Conservation (phyloP, 2,113 vertebrate genomes). For the Callopanchax toddi region DNA sequence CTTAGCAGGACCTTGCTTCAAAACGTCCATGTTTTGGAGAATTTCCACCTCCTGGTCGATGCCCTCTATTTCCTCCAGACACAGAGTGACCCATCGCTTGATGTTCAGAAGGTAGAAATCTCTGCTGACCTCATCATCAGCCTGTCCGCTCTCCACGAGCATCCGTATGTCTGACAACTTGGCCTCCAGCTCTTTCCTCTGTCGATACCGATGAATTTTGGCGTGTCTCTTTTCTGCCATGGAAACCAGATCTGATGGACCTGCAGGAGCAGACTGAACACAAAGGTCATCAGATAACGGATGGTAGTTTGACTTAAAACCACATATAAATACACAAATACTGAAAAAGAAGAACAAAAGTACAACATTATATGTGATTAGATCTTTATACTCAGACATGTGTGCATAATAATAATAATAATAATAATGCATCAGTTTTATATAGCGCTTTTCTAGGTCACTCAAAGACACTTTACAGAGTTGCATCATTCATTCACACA, state of each 20-base stretch:
- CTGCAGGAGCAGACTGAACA: conserved; percentile 36
- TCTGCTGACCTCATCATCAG: conserved; percentile 86
- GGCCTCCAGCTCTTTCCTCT: conserved; percentile 89
- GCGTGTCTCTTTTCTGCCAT: conserved; percentile 88
- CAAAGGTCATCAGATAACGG: too few species aligned
- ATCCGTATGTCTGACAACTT: conserved; percentile 80
- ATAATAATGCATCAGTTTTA: too few species aligned
- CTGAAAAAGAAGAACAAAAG: too few species aligned
- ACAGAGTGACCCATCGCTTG: conserved; percentile 83
- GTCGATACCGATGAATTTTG: conserved; percentile 91
- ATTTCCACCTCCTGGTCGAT: conserved; percentile 91
- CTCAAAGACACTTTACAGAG: too few species aligned
- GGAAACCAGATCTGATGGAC: conserved; percentile 78
- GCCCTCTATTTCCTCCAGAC: conserved; percentile 91
- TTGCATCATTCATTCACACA: too few species aligned
- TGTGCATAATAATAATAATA: too few species aligned
- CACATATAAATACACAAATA: neutral
- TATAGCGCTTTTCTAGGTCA: too few species aligned
- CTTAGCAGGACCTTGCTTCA: conserved; percentile 62
- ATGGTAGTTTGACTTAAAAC: neutral
- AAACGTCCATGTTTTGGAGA: conserved; percentile 79
- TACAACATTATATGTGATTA: too few species aligned
- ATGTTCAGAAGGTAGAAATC: conserved; percentile 88
- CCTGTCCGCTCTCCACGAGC: conserved; percentile 82
- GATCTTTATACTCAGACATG: too few species aligned